phyloP scores from a whole-genome alignment of 1,140 invertebrate genomes.

The Asobara japonica region DNA sequence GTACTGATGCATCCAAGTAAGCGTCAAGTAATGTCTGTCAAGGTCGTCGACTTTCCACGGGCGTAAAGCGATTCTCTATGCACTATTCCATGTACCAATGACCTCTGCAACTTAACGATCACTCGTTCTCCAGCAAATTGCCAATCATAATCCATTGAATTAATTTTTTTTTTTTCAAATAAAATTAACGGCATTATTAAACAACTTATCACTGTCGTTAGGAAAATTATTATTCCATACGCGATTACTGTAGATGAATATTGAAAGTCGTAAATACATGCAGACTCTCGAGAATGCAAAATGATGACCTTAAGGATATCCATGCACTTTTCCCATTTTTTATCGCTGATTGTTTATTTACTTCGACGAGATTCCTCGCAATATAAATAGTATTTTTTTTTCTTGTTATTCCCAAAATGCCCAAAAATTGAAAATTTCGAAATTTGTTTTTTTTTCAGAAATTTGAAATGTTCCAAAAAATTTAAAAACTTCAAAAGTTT shows the following conservation, averaged over 20 bases:
- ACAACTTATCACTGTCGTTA: not conserved
- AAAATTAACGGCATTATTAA: not conserved
- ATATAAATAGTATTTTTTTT: no score
- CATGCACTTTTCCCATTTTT: no score
- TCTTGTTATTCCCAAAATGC: no score
- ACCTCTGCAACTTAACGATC: constrained; percentile 7
- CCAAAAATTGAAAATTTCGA: no score
- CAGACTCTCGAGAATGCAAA: not conserved
- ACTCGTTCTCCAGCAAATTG: not conserved
- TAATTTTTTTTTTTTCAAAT: not conserved
- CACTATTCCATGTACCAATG: constrained; percentile 20
- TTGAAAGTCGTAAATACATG: not conserved
- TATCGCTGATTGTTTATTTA: no score
- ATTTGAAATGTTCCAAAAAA: no score
- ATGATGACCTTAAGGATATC: not conserved
- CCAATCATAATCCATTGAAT: not conserved
- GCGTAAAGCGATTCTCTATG: not conserved
- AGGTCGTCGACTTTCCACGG: constrained; percentile 41
- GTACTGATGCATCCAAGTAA: not conserved
- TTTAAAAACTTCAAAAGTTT: no score
- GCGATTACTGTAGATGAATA: not conserved
- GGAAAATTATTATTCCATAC: not conserved
- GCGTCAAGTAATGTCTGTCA: constrained; percentile 37
- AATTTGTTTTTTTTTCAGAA: no score
- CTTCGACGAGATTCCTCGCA: no score